Conservation (phyloP, 2,113 vertebrate genomes). For the Sceloporus undulatus region DNA sequence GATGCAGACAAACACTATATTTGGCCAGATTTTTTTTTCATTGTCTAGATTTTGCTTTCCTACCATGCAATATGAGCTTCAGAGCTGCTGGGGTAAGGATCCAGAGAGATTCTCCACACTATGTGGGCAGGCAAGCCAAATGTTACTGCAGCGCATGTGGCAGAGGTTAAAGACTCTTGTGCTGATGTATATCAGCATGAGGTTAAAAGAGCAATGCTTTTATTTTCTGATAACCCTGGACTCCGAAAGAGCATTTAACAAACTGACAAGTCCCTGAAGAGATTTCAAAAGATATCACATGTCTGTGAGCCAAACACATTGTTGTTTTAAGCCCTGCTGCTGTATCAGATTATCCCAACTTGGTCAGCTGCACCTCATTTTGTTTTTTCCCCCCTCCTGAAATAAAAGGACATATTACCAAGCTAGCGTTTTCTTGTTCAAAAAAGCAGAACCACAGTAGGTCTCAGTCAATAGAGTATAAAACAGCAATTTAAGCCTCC, state of each 20-base stretch:
- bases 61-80: background rate
- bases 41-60: background rate
- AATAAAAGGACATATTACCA: slow-evolving; percentile 47
- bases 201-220: slow-evolving; percentile 50
- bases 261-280: slow-evolving; percentile 50
- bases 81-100: background rate
- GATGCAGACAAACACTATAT: background rate
- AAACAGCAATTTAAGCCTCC: slow-evolving; percentile 41
- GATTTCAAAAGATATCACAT: slow-evolving; percentile 62
- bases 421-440: slow-evolving; percentile 38
- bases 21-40: background rate
- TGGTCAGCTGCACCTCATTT: slow-evolving; percentile 54
- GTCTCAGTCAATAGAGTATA: background rate
- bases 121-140: background rate
- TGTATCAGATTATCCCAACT: slow-evolving; percentile 60
- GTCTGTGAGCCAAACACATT: slow-evolving; percentile 47
- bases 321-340: slow-evolving; percentile 56
- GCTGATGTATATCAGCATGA: slow-evolving; percentile 2
- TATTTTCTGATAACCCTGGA: slow-evolving; percentile 3
- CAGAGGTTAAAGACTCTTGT: slow-evolving; percentile 43
- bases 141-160: background rate
- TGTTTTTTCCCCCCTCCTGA: slow-evolving; percentile 47
- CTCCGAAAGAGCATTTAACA: slow-evolving; percentile 48
- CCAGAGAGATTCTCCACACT: fast-evolving
- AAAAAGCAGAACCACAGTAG: slow-evolving; percentile 8